These are phyloP conservation scores for Ariopsis seemanni DNA, from an alignment of 2,113 vertebrate species.

Conservation along the genomic window DNA sequence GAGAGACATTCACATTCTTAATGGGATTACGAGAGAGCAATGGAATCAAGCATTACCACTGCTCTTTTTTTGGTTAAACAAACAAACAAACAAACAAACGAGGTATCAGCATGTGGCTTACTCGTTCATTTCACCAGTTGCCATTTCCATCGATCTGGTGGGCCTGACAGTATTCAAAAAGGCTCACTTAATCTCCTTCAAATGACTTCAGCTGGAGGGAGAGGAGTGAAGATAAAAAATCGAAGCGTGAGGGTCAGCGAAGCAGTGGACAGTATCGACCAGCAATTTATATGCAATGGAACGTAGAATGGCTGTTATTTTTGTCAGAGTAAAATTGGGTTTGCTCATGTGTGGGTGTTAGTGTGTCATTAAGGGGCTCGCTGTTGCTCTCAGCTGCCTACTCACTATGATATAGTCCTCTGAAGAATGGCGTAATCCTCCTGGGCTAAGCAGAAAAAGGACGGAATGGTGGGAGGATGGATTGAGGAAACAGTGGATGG, in stretches of 20 bases:
- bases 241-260: slow-evolving; percentile 43
- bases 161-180: slow-evolving; percentile 43
- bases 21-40: slow-evolving; percentile 57
- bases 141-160: slow-evolving; percentile 48
- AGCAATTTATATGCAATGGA: slow-evolving; percentile 47
- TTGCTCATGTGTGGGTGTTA: slow-evolving; percentile 52
- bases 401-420: slow-evolving; percentile 49
- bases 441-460: slow-evolving; percentile 51
- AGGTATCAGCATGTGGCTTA: slow-evolving; percentile 34
- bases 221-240: neutral
- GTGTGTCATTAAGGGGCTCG: slow-evolving; percentile 60
- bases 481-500: slow-evolving; percentile 48
- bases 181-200: slow-evolving; percentile 40
- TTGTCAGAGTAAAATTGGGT: slow-evolving; percentile 54
- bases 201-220: slow-evolving; percentile 34
- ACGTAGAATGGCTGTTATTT: slow-evolving; percentile 54
- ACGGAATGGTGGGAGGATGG: slow-evolving; percentile 54
- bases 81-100: slow-evolving; percentile 14
- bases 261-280: slow-evolving; percentile 54
- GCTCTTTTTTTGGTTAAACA: slow-evolving; percentile 13
- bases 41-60: slow-evolving; percentile 47
- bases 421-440: slow-evolving; percentile 59
- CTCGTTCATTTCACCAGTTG: slow-evolving; percentile 33
- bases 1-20: slow-evolving; percentile 56
- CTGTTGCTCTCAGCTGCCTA: slow-evolving; percentile 56